These are phyloP conservation scores for Drosophila novamexicana DNA, from an alignment of 1,140 invertebrate genomes.

Conservation along the genomic window DNA sequence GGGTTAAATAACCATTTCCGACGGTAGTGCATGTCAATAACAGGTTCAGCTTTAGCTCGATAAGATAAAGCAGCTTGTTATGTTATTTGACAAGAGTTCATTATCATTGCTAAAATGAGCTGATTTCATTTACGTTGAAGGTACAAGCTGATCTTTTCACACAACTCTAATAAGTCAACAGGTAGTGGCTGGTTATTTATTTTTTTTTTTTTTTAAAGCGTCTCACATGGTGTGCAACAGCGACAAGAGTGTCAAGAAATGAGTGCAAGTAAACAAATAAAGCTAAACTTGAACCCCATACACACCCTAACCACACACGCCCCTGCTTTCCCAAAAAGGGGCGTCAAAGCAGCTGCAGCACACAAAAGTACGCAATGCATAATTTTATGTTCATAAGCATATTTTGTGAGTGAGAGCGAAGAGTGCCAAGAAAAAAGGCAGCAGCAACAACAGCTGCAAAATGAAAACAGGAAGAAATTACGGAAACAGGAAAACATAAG, in stretches of 20 bases:
- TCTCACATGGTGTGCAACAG: neutral
- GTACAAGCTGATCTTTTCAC: neutral
- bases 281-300: neutral
- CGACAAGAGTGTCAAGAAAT: slow-evolving; percentile 24
- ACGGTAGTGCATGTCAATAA: neutral
- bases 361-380: slow-evolving; percentile 54
- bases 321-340: neutral
- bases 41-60: neutral
- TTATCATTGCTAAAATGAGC: neutral
- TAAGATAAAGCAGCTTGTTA: neutral
- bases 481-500: slow-evolving; percentile 81
- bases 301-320: too few relatives aligned
- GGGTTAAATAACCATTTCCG: neutral
- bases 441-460: slow-evolving; percentile 43
- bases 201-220: too few relatives aligned
- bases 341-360: slow-evolving; percentile 33
- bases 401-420: slow-evolving; percentile 17
- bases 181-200: too few relatives aligned
- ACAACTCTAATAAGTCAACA: too few relatives aligned
- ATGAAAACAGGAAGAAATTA: slow-evolving; percentile 74
- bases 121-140: neutral
- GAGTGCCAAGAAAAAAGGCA: slow-evolving; percentile 42
- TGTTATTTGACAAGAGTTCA: too few relatives aligned
- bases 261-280: slow-evolving; percentile 31
- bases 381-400: slow-evolving; percentile 39